A percentile compares a stretch with the other conserved stretches of the same genome.
These are phyloP conservation scores for Hoplodrina ambigua DNA, from an alignment of 2,888 invertebrate genomes.

Conservation along the genomic window DNA sequence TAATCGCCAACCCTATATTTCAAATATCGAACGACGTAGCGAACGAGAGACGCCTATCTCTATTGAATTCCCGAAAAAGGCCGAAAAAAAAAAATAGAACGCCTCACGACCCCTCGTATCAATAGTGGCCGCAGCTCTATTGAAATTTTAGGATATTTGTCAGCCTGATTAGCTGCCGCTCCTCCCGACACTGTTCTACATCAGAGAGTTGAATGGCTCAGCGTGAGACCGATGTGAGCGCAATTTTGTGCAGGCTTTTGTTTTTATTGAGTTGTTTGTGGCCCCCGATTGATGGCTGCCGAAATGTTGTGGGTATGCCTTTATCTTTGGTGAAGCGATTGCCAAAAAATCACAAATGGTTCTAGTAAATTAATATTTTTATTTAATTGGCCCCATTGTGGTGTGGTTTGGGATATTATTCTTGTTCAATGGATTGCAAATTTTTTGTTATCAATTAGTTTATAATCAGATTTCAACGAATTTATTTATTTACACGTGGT, in stretches of 20 bases:
- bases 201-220: slow-evolving; percentile 79
- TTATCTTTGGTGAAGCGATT: not conserved
- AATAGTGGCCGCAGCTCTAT: slow-evolving; percentile 82
- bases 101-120: slow-evolving; percentile 76
- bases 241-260: slow-evolving; percentile 75
- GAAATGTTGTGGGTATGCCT: slow-evolving; percentile 39
- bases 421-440: not conserved
- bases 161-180: slow-evolving; percentile 87
- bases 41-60: slow-evolving; percentile 87
- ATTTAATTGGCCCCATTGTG: slow-evolving; percentile 22
- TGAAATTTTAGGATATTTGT: slow-evolving; percentile 87
- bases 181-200: slow-evolving; percentile 78
- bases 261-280: slow-evolving; percentile 62
- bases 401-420: not conserved
- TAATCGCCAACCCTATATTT: slow-evolving; percentile 79
- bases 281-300: slow-evolving; percentile 42
- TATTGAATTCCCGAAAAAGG: slow-evolving; percentile 89
- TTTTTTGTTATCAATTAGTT: not conserved
- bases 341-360: slow-evolving; percentile 26
- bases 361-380: not conserved
- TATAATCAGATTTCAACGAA: too few species aligned
- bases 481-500: not conserved
- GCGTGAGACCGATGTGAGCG: slow-evolving; percentile 78
- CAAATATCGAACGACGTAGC: slow-evolving; percentile 84
- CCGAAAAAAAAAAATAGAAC: slow-evolving; percentile 82